These are phyloP conservation scores for Parus major DNA, from an alignment of 2,113 vertebrate genomes.

Conservation along the genomic window DNA sequence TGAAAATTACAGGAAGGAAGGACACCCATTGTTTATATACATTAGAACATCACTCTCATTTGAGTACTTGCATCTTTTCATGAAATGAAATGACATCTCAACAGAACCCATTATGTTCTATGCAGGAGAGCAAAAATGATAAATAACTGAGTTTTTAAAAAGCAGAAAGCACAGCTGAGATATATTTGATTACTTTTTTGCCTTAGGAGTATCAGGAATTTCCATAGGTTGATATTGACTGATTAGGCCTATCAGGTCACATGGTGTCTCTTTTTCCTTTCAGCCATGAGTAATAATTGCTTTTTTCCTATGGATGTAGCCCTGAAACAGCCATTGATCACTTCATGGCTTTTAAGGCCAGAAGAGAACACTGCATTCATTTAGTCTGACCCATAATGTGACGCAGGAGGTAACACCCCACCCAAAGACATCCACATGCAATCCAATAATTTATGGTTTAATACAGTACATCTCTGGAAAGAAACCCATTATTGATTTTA, in stretches of 20 bases:
- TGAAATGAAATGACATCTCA: neutral
- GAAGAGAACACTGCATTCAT: neutral
- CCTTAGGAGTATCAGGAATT: neutral
- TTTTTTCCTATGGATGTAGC: neutral
- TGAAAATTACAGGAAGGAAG: neutral
- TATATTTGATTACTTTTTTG: neutral
- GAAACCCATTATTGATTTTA: slow-evolving; percentile 5
- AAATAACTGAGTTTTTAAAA: neutral
- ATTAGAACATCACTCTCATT: neutral
- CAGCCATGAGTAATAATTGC: neutral
- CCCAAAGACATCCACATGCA: neutral
- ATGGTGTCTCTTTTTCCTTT: neutral
- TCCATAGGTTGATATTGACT: neutral
- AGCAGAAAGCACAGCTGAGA: neutral
- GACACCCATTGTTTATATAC: neutral
- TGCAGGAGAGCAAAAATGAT: neutral
- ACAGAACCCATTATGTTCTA: neutral
- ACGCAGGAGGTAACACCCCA: neutral
- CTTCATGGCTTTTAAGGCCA: slow-evolving; percentile 3
- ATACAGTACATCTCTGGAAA: neutral
- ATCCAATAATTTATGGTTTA: neutral
- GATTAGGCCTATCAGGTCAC: neutral
- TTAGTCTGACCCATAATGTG: neutral
- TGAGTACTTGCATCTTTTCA: neutral
- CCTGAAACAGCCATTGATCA: slow-evolving; percentile 21